phyloP scores from a whole-genome alignment of 2,797 vertebrate species.

The Chelmon rostratus region DNA sequence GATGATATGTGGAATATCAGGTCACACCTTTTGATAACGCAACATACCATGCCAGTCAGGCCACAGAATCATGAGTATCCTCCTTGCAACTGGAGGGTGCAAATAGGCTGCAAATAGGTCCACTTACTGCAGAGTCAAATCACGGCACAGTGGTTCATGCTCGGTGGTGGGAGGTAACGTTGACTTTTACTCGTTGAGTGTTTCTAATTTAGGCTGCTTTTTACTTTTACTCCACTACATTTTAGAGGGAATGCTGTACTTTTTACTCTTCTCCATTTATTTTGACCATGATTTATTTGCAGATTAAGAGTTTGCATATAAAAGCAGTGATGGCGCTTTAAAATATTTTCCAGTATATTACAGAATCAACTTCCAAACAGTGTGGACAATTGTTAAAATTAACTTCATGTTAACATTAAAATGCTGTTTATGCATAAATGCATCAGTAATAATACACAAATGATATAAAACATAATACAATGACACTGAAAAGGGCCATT shows the following conservation, averaged over 20 bases:
- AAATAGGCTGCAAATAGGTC: neutral
- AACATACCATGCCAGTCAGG: constrained; percentile 55
- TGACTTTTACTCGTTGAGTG: neutral
- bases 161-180: neutral
- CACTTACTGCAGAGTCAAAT: neutral
- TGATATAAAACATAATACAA: neutral
- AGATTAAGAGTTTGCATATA: neutral
- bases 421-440: no score
- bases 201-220: neutral
- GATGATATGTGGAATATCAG: constrained; percentile 68
- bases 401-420: no score
- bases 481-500: neutral
- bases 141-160: neutral
- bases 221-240: neutral
- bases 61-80: constrained; percentile 27
- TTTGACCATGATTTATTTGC: neutral
- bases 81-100: constrained; percentile 22
- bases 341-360: neutral
- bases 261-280: neutral
- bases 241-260: neutral
- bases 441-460: no score
- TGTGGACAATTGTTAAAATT: neutral
- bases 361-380: neutral
- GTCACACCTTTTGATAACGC: constrained; percentile 79
- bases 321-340: neutral